A percentile compares a stretch with the other conserved stretches of the same genome.
These are phyloP conservation scores for Picathartes gymnocephalus DNA, from an alignment of 2,113 vertebrate genomes.

Conservation along the genomic window DNA sequence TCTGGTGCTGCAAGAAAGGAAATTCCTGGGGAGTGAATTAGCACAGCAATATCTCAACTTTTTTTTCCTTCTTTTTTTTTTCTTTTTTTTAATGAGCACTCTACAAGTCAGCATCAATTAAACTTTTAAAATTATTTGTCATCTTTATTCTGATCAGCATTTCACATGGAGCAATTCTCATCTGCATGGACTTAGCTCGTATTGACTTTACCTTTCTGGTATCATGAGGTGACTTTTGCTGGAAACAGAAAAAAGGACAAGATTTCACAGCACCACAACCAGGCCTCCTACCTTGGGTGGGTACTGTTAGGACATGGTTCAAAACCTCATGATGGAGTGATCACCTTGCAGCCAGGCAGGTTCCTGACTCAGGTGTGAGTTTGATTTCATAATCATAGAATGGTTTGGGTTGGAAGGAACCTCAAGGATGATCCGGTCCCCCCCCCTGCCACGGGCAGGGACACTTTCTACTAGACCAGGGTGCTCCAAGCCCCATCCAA, in stretches of 20 bases:
- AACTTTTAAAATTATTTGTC: neutral
- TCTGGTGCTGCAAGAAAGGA: neutral
- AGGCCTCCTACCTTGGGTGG: neutral
- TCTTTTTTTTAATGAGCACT: neutral
- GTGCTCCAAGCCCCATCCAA: neutral
- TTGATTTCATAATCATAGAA: neutral
- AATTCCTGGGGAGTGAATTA: constrained; percentile 30
- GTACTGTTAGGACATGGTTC: neutral
- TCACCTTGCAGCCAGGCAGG: neutral
- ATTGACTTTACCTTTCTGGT: neutral
- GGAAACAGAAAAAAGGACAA: neutral
- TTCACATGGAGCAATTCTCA: neutral
- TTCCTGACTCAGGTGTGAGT: neutral
- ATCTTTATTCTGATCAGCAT: neutral
- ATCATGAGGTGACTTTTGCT: neutral
- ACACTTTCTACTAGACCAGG: neutral
- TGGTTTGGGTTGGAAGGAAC: neutral
- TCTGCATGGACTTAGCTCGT: neutral
- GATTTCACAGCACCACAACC: neutral
- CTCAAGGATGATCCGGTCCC: neutral
- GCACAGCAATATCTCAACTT: neutral
- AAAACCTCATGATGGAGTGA: neutral
- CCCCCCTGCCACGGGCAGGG: neutral
- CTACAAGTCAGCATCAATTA: neutral
- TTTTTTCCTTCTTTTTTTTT: neutral